Base-by-base conservation (phyloP, 2,113 vertebrate species). In the Alexandromys fortis region DNA sequence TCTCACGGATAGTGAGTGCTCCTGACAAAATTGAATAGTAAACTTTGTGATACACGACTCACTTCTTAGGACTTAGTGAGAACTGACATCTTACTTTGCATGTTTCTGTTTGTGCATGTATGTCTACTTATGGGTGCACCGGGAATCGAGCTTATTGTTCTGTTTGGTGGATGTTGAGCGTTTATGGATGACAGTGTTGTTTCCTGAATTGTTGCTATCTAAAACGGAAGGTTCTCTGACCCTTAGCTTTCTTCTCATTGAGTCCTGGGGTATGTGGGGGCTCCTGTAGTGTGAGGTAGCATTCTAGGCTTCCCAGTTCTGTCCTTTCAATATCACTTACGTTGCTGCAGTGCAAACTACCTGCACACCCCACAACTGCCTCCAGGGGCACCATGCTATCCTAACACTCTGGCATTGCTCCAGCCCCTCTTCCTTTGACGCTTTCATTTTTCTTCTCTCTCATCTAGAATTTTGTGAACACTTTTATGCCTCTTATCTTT, bases 11-110 rank as follows among this genome's bases (percentile, higher is more conserved):
- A 47, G 67, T 85, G 65, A 47, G 58, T 86, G 33, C 26, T 76
- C 77, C 63, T 82, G 70, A 45, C 81, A 45, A 79, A 91, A 96
- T 68, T 86, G 72, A 49, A 88, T 81, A 61, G 79, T 67, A 89
- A 24, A 72, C 6, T 76, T 88, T 68, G 33, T 89, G 90, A 81
- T 61, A n/a, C 14, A 55, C 2, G 77, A 22, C 58, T 93, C 47
- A 28, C 58, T 93, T 58, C 22, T 94, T 72, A 94, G 21, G 35
- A 89, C 5, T 42, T 78, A 65, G 10, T 30, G 10, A 61, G 28
- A 75, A 68, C 42, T 58, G 24, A 9, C n/a, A 68, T 68, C 7
- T n/a, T 77, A 10, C 14, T 67, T 81, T 67, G 7, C 55, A 38
- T 81, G 35, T 89, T 70, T 55, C 38, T 87, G 8, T 75, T 79